Evolutionary conservation across 1,140 invertebrate species (phyloP), one percentile per base, ranked within the genome.

Genomic region (Drosophila murphyi): DNA sequence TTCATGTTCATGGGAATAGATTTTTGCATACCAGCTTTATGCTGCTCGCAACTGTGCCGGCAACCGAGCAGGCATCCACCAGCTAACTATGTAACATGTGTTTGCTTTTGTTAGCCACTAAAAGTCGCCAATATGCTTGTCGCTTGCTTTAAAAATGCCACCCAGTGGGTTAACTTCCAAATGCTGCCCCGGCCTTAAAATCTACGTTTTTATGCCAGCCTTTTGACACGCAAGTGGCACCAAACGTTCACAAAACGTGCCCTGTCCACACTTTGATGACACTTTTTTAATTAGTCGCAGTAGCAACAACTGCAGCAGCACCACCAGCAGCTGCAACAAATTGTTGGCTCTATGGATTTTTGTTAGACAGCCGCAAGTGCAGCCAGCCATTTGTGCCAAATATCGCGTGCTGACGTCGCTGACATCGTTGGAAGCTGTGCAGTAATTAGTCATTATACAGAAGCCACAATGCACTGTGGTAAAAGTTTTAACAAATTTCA

Each of bases 1-100:
- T 85, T 74, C 85, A 89, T 89, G 83, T 88, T 88, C 83, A 89
- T 88, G 83, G 83, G 83, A 88, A 88, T 86, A 87, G 75, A 78
- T 76, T 79, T 89, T 88, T 88, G 83, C 83, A 88, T 88, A 78
- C 73, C 80, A 62, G 47, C 20, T 20, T 20, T 20, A 20, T 20
- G 20, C 20, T 20, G 20, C 20, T 20, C 1, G n/a, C 32, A 48
- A 32, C 56, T 20, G 31, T n/a, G 52, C 37, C 34, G 39, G 41
- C 31, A 7, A 59, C 10, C 56, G 28, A 48, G 20, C 28, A 48
- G 20, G 20, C 20, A 20, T 20, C 20, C 20, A 20, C 7, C 47
- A 48, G 20, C 47, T 28, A 29, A 29, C 55, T 8, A 5, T 32
- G 48, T 63, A 68, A 78, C 79, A 82, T 82, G 80, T 87, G 78